Evolutionary conservation across 2,888 invertebrate genomes (phyloP).

Genomic region (Metalampra italica): DNA sequence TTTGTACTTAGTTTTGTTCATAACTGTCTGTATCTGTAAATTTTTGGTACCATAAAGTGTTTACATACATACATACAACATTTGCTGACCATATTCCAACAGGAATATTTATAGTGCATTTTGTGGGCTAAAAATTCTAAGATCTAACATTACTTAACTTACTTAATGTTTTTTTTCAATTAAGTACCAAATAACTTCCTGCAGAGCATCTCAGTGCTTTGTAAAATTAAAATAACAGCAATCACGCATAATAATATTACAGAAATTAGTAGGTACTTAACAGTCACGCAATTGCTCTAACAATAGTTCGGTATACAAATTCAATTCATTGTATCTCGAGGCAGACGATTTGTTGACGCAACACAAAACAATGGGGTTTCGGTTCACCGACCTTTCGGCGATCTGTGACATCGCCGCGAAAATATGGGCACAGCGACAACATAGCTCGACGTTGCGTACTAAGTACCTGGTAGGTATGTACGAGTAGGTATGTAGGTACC

Average conservation of each 20-base stretch:
- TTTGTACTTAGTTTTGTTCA: too few relatives aligned
- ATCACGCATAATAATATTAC: conserved; percentile 6
- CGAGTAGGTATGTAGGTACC: too few relatives aligned
- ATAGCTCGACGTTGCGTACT: conserved; percentile 43
- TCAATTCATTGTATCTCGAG: conserved; percentile 60
- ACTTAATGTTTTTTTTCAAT: too few relatives aligned
- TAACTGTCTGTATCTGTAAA: too few relatives aligned
- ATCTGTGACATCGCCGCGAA: conserved; percentile 72
- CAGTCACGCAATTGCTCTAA: conserved; percentile 55
- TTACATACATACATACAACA: too few relatives aligned
- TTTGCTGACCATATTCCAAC: too few relatives aligned
- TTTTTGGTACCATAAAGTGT: too few relatives aligned
- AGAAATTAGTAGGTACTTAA: conserved; percentile 32
- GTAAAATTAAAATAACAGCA: conserved; percentile 29
- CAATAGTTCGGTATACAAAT: conserved; percentile 63
- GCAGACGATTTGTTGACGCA: conserved; percentile 74
- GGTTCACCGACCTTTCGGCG: conserved; percentile 69
- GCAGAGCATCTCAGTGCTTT: conserved; percentile 24
- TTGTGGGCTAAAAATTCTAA: too few relatives aligned
- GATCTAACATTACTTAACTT: too few relatives aligned
- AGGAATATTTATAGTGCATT: too few relatives aligned
- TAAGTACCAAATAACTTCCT: conserved; percentile 6
- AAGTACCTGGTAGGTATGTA: too few relatives aligned
- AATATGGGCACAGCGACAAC: conserved; percentile 67
- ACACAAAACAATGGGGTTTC: conserved; percentile 71